Conservation (phyloP, 1,140 invertebrate genomes). For the Acyrthosiphon pisum region DNA sequence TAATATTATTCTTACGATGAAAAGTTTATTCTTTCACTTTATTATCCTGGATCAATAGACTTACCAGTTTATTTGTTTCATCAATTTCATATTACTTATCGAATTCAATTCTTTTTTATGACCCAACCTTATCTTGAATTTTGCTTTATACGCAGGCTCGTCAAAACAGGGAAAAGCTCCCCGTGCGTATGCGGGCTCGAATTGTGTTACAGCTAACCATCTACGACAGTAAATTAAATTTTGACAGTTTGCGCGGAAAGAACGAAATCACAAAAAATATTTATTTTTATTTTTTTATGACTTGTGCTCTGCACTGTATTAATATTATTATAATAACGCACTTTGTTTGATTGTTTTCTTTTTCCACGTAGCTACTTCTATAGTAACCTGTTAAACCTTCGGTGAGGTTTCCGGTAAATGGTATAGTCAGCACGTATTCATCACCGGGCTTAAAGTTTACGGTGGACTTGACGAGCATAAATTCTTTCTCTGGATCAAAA, state of each 20-base stretch:
- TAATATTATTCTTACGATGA: too few species aligned
- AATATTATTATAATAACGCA: conserved; percentile 62
- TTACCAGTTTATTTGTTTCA: too few species aligned
- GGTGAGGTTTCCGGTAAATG: conserved; percentile 73
- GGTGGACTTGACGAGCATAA: conserved; percentile 70
- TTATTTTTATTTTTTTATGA: background rate
- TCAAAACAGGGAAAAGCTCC: conserved; percentile 95
- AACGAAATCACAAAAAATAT: too few species aligned
- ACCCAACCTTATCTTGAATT: conserved; percentile 77
- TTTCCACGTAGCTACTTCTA: conserved; percentile 76
- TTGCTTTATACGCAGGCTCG: conserved; percentile 89
- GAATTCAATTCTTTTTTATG: conserved; percentile 71
- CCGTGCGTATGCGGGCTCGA: conserved; percentile 85
- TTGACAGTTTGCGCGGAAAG: background rate
- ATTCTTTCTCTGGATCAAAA: conserved; percentile 71
- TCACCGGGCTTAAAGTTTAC: conserved; percentile 65
- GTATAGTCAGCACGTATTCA: conserved; percentile 73
- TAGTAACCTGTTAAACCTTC: conserved; percentile 80
- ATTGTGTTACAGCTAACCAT: conserved; percentile 85
- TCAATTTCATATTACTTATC: too few species aligned
- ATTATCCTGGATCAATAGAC: too few species aligned
- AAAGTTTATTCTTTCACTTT: too few species aligned
- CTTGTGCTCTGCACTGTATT: too few species aligned
- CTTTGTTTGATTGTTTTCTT: conserved; percentile 70
- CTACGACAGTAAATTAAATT: conserved; percentile 65